A percentile compares a stretch with the other conserved stretches of the same genome.
Conservation (phyloP, 2,797 vertebrate species). For the Sebastes reedi region DNA sequence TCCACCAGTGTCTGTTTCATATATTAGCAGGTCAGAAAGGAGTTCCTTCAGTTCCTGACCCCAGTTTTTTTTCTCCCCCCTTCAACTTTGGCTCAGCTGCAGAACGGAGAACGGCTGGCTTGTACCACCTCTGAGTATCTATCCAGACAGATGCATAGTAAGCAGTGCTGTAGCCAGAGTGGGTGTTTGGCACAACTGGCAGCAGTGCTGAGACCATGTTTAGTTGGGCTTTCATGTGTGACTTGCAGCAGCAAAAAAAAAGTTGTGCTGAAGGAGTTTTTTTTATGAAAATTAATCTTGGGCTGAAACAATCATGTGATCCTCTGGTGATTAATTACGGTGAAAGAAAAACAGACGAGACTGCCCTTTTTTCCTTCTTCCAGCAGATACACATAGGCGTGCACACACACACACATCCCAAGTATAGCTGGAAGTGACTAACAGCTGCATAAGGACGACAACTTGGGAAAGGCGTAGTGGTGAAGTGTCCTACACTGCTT, state of each 20-base stretch:
- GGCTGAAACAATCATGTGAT: constrained; percentile 51
- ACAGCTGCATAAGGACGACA: constrained; percentile 31
- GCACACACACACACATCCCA: constrained; percentile 3
- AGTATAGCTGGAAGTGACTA: constrained; percentile 39
- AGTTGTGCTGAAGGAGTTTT: constrained; percentile 34
- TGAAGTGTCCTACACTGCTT: constrained; percentile 14
- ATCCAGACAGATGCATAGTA: constrained; percentile 54
- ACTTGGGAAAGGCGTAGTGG: constrained; percentile 12
- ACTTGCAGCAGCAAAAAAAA: constrained; percentile 31
- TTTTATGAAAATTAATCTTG: constrained; percentile 35
- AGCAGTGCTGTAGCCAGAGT: constrained; percentile 39
- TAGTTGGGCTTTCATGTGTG: constrained; percentile 52
- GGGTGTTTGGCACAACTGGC: constrained; percentile 46
- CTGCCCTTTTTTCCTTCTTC: constrained; percentile 30
- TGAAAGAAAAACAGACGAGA: constrained; percentile 43
- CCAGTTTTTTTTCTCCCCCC: not conserved
- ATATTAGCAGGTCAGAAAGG: constrained; percentile 40
- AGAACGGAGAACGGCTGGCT: constrained; percentile 24
- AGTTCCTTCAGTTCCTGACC: constrained; percentile 39
- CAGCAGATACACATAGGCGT: constrained; percentile 5
- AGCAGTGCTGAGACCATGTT: constrained; percentile 49
- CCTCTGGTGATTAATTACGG: constrained; percentile 68
- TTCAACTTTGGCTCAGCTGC: constrained; percentile 25
- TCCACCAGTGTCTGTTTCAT: constrained; percentile 34
- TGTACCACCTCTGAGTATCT: constrained; percentile 25